These are phyloP conservation scores for Lithobates sylvaticus DNA, from an alignment of 2,797 vertebrate genomes.

Conservation along the genomic window DNA sequence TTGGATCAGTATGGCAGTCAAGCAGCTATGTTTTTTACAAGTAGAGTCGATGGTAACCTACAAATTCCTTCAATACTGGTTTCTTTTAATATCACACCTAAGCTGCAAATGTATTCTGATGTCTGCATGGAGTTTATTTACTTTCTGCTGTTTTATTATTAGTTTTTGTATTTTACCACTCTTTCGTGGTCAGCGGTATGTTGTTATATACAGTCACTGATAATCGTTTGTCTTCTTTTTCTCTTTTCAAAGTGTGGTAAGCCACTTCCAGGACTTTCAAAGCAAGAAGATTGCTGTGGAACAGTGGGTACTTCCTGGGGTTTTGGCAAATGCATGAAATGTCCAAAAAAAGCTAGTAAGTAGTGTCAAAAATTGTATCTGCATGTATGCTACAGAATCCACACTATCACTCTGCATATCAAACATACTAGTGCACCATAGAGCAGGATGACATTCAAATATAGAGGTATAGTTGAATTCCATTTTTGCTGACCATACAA, in stretches of 20 bases:
- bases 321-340: conserved; percentile 97
- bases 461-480: too few species aligned
- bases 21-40: too few species aligned
- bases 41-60: too few species aligned
- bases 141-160: background rate
- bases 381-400: background rate
- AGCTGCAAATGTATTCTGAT: background rate
- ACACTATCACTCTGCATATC: background rate
- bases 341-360: conserved; percentile 92
- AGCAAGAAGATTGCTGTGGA: conserved; percentile 96
- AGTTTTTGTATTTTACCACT: background rate
- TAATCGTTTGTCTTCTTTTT: conserved; percentile 48
- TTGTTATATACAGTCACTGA: background rate
- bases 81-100: background rate
- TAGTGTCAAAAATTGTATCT: conserved; percentile 26
- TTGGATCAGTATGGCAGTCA: too few species aligned
- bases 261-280: conserved; percentile 93
- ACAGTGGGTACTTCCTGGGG: conserved; percentile 97
- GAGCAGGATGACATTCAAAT: background rate
- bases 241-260: conserved; percentile 90
- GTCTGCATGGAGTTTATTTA: background rate
- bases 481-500: too few species aligned
- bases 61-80: too few species aligned
- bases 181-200: background rate
- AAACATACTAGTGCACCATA: background rate